These are phyloP conservation scores for Glyphotaelius pellucidus DNA, from an alignment of 2,888 invertebrate species.

Conservation along the genomic window DNA sequence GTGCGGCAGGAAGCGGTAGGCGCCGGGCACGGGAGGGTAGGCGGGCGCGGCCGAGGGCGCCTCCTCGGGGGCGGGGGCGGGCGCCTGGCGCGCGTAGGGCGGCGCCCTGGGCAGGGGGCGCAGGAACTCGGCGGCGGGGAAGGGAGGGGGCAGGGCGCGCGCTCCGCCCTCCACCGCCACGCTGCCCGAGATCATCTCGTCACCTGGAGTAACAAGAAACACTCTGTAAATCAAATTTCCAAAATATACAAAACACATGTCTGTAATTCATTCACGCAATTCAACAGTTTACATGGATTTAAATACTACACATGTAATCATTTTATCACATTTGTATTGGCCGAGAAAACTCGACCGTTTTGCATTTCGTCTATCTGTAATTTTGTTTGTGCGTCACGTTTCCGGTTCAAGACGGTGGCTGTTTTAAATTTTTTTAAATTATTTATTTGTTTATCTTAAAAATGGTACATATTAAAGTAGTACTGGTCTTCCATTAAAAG, in stretches of 20 bases:
- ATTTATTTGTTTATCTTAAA: too few relatives aligned
- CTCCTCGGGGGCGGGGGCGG: constrained; percentile 71
- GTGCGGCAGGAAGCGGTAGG: constrained; percentile 74
- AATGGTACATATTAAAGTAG: too few relatives aligned
- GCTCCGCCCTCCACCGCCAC: constrained; percentile 82
- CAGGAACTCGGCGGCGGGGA: constrained; percentile 80
- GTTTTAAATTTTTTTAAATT: too few relatives aligned
- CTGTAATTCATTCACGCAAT: not conserved
- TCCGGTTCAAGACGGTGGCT: too few relatives aligned
- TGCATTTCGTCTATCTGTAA: too few relatives aligned
- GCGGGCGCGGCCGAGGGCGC: constrained; percentile 69
- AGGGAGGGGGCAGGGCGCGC: constrained; percentile 78
- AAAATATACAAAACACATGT: not conserved
- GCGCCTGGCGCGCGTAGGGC: constrained; percentile 78
- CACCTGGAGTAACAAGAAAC: constrained; percentile 71
- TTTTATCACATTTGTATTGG: too few relatives aligned
- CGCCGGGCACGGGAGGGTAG: constrained; percentile 71
- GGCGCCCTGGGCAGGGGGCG: constrained; percentile 81
- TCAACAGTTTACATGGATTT: too few relatives aligned
- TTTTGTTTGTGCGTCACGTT: too few relatives aligned
- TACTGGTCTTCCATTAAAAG: too few relatives aligned
- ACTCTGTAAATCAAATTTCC: not conserved
- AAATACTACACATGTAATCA: too few relatives aligned
- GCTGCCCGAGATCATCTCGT: constrained; percentile 83
- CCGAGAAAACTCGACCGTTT: too few relatives aligned